These are phyloP conservation scores for Falco naumanni DNA, from an alignment of 2,797 vertebrate genomes.

Conservation along the genomic window DNA sequence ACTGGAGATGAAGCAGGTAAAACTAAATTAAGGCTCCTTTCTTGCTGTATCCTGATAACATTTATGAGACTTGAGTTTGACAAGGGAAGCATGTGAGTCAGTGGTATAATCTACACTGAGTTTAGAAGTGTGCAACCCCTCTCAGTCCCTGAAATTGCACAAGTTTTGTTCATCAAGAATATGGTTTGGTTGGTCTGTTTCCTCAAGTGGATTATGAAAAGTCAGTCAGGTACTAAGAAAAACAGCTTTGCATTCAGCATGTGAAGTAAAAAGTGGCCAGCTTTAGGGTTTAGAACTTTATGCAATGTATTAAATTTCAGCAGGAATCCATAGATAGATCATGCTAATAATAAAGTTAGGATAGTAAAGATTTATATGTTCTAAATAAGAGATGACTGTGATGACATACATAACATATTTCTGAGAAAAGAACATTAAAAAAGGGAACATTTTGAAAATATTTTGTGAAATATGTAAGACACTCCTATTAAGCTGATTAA, in stretches of 20 bases:
- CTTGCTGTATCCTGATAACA: not conserved
- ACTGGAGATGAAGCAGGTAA: not conserved
- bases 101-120: not conserved
- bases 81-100: not conserved
- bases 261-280: not conserved
- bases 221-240: not conserved
- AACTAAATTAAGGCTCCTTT: not conserved
- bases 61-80: not conserved
- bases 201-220: not conserved
- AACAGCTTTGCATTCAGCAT: not conserved
- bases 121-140: not conserved
- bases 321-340: not conserved
- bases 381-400: conserved; percentile 27
- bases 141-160: not conserved
- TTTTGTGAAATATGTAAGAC: conserved; percentile 25
- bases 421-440: conserved; percentile 45
- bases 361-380: not conserved
- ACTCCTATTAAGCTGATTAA: conserved; percentile 6
- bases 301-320: not conserved
- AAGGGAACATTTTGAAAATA: conserved; percentile 18
- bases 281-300: not conserved
- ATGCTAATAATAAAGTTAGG: conserved; percentile 41
- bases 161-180: not conserved
- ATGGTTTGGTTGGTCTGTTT: not conserved
- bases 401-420: conserved; percentile 54